Conservation (phyloP, 1,140 invertebrate species). For the Semibalanus balanoides region DNA sequence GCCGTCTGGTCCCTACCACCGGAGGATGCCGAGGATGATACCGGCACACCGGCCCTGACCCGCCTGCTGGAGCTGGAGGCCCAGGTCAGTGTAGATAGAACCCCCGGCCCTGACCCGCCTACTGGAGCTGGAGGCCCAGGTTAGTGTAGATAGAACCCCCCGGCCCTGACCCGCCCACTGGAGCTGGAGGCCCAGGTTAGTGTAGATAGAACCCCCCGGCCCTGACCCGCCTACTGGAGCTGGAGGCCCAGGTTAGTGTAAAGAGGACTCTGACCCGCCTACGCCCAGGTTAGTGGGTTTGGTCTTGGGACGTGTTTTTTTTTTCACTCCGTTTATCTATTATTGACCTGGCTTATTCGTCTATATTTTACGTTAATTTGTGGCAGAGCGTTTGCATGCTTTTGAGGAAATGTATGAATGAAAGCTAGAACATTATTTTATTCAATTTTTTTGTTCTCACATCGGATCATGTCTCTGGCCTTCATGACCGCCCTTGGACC, state of each 20-base stretch:
- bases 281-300: neutral
- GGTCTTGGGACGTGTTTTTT: too few relatives aligned
- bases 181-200: neutral
- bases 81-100: neutral
- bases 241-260: neutral
- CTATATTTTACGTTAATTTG: too few relatives aligned
- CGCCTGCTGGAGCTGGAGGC: neutral
- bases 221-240: neutral
- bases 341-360: too few relatives aligned
- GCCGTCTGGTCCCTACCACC: neutral
- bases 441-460: too few relatives aligned
- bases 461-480: too few relatives aligned
- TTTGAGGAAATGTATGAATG: too few relatives aligned
- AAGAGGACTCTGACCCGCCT: neutral
- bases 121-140: neutral
- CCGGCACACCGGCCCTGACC: neutral
- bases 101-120: neutral
- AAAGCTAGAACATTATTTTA: too few relatives aligned
- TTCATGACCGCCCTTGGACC: too few relatives aligned
- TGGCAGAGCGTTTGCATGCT: too few relatives aligned
- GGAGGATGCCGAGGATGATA: neutral
- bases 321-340: too few relatives aligned
- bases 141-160: too few relatives aligned
- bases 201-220: too few relatives aligned
- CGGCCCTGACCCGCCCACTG: neutral